phyloP scores from a whole-genome alignment of 2,113 vertebrate genomes.

The Atractosteus spatula region DNA sequence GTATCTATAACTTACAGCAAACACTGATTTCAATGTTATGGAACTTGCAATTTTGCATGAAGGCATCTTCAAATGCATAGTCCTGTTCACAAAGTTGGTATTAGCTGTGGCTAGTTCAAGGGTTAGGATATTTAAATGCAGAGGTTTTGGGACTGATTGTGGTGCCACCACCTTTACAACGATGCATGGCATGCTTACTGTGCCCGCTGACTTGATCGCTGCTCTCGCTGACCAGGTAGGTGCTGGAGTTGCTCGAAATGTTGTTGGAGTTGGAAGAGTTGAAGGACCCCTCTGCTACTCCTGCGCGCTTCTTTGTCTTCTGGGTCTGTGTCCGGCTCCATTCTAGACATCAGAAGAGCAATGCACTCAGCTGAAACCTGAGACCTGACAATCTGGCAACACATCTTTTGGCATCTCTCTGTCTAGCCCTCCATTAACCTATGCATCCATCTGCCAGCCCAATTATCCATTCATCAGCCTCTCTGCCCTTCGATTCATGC shows the following conservation, averaged over 20 bases:
- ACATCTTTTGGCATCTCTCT: neutral
- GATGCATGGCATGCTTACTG: slow-evolving; percentile 31
- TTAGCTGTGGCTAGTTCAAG: neutral
- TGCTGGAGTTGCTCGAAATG: slow-evolving; percentile 30
- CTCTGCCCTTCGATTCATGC: no score
- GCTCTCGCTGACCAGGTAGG: slow-evolving; percentile 44
- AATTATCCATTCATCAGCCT: no score
- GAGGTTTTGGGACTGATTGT: neutral
- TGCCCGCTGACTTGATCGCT: slow-evolving; percentile 37
- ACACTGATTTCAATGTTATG: no score
- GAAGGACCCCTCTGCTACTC: slow-evolving; percentile 30
- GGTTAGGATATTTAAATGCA: neutral
- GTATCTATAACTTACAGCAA: no score
- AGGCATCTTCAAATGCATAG: neutral
- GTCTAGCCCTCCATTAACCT: neutral
- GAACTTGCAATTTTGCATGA: no score
- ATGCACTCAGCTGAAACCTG: neutral
- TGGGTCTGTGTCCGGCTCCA: slow-evolving; percentile 64
- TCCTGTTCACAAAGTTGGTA: neutral
- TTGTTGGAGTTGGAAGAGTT: slow-evolving; percentile 27
- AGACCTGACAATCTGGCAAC: neutral
- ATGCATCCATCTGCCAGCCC: neutral
- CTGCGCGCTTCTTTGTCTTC: slow-evolving; percentile 31
- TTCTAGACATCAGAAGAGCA: slow-evolving; percentile 40
- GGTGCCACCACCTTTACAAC: neutral